These are phyloP conservation scores for Megaleporinus macrocephalus DNA, from an alignment of 2,113 vertebrate species.

Conservation along the genomic window DNA sequence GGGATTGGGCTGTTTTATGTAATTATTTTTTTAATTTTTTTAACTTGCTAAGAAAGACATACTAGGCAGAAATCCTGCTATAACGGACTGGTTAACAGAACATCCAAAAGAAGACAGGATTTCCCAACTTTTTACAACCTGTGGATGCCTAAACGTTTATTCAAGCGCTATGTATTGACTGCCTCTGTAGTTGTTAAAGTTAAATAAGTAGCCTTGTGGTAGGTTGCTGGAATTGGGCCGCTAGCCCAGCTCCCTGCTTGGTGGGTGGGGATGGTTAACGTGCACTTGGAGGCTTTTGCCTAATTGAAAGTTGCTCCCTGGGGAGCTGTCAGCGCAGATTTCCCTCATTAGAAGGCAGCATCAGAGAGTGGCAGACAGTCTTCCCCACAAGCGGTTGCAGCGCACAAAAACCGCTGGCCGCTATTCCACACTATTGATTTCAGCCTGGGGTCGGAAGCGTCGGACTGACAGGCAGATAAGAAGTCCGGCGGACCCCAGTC, in stretches of 20 bases:
- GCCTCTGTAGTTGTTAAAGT: background rate
- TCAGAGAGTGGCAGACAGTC: slow-evolving; percentile 41
- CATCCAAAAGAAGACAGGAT: background rate
- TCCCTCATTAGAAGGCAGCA: slow-evolving; percentile 58
- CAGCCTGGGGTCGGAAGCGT: slow-evolving; percentile 35
- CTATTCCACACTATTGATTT: slow-evolving; percentile 52
- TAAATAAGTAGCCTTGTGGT: background rate
- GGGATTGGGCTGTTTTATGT: no score
- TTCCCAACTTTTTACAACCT: background rate
- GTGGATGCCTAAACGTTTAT: background rate
- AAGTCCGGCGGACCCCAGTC: slow-evolving; percentile 40
- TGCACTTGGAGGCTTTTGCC: slow-evolving; percentile 46
- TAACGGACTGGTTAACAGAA: no score
- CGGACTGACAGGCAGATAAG: slow-evolving; percentile 47
- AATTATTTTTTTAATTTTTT: no score
- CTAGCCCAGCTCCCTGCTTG: background rate
- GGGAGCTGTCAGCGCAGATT: slow-evolving; percentile 54
- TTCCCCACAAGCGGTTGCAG: slow-evolving; percentile 36
- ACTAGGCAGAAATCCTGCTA: no score
- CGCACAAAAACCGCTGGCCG: slow-evolving; percentile 23
- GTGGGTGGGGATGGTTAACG: slow-evolving; percentile 40
- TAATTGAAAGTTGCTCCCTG: slow-evolving; percentile 59
- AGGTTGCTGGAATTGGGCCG: background rate
- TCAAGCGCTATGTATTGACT: background rate
- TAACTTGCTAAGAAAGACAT: no score